phyloP scores from a whole-genome alignment of 2,888 invertebrate genomes.

The Dugesia japonica region DNA sequence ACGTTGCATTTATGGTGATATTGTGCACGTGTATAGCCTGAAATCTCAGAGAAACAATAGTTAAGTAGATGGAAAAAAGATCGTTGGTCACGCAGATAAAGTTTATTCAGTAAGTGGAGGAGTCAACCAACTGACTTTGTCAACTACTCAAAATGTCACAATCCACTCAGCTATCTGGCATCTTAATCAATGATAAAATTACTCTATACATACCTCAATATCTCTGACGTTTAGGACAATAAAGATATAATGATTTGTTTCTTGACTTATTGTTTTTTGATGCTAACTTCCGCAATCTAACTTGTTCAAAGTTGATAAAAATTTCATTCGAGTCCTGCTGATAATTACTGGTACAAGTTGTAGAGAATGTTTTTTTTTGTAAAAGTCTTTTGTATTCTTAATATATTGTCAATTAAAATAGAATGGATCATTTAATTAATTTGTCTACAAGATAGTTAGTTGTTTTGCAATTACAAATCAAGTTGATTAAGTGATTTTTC shows the following conservation, averaged over 20 bases:
- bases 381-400: background rate
- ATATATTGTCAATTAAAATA: background rate
- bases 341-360: conserved; percentile 16
- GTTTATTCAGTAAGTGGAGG: background rate
- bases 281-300: conserved; percentile 13
- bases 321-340: conserved; percentile 7
- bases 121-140: conserved; percentile 15
- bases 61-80: conserved; percentile 12
- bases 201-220: conserved; percentile 9
- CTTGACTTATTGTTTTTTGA: conserved; percentile 12
- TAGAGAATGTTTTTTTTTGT: background rate
- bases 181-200: conserved; percentile 14
- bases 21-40: conserved; percentile 20
- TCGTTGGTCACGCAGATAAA: conserved; percentile 12
- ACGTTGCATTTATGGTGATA: conserved; percentile 9
- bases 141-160: conserved; percentile 20
- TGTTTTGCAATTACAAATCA: background rate
- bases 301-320: conserved; percentile 20
- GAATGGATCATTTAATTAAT: background rate
- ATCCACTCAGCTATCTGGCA: conserved; percentile 20
- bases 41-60: conserved; percentile 9
- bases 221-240: conserved; percentile 20
- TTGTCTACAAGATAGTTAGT: background rate
- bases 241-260: conserved; percentile 14
- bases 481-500: too few relatives aligned